Conservation (phyloP, 2,113 vertebrate genomes). For the Halcyon senegalensis region DNA sequence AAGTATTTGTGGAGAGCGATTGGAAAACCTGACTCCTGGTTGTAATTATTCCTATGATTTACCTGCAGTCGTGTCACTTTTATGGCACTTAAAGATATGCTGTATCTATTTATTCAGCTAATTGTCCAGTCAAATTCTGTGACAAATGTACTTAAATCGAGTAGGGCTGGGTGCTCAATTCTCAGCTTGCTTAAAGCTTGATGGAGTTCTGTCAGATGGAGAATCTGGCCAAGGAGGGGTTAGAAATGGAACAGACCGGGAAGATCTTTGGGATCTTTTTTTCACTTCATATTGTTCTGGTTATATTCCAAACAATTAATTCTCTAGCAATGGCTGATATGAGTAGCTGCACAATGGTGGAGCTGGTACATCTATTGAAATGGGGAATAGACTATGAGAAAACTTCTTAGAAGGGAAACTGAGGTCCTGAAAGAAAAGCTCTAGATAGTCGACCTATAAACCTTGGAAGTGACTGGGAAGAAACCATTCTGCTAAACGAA, state of each 20-base stretch:
- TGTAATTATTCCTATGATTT: conserved; percentile 50
- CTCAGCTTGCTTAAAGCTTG: not conserved
- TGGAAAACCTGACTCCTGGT: conserved; percentile 33
- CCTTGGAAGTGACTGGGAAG: not conserved
- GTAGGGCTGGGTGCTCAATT: not conserved
- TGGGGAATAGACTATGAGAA: not conserved
- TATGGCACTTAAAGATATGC: conserved; percentile 12
- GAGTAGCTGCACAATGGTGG: fast-evolving
- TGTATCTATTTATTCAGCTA: conserved; percentile 35
- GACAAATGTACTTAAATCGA: not conserved
- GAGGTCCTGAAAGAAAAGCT: not conserved
- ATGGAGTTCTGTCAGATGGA: not conserved
- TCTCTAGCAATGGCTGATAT: fast-evolving
- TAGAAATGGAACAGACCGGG: not conserved
- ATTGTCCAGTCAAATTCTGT: conserved; percentile 29
- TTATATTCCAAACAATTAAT: not conserved
- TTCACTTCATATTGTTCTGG: not conserved
- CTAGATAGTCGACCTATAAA: not conserved
- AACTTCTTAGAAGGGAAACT: not conserved
- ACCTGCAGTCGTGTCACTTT: conserved; percentile 32
- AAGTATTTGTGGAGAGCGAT: not conserved
- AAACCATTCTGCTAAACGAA: not conserved
- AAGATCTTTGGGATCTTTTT: not conserved
- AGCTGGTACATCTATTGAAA: not conserved
- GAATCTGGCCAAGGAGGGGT: not conserved